Percentiles rank a stretch among this genome's conserved stretches.
Evolutionary conservation across 2,888 invertebrate species (phyloP).

Genomic region (Agrotis ipsilon): DNA sequence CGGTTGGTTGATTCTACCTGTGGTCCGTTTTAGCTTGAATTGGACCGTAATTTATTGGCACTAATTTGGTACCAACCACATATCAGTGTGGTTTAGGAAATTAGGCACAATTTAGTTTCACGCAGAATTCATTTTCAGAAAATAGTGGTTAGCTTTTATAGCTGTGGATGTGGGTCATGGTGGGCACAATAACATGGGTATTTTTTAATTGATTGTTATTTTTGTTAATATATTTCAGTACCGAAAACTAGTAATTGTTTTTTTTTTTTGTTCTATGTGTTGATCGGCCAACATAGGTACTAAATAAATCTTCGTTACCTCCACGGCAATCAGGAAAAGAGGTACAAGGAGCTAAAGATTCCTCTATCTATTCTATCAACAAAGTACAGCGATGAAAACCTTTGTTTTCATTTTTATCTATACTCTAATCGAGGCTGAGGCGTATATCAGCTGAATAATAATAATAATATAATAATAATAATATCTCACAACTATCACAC

Average conservation of each 20-base stretch:
- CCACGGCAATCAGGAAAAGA: no score
- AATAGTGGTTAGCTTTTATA: slow-evolving; percentile 1
- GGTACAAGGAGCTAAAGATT: no score
- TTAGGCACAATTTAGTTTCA: slow-evolving; percentile 37
- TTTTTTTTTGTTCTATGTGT: no score
- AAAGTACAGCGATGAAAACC: no score
- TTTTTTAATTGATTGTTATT: no score
- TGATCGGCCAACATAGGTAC: no score
- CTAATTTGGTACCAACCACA: slow-evolving; percentile 45
- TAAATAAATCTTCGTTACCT: no score
- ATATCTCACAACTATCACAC: no score
- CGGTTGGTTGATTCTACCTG: slow-evolving; percentile 16
- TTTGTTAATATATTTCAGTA: no score
- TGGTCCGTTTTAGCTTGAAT: slow-evolving; percentile 33
- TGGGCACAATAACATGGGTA: neutral
- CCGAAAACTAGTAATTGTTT: no score
- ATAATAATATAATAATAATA: no score
- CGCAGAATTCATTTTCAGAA: slow-evolving; percentile 3
- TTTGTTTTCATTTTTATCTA: slow-evolving; percentile 31
- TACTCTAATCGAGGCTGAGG: slow-evolving; percentile 14
- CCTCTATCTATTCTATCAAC: no score
- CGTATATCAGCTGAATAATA: slow-evolving; percentile 9
- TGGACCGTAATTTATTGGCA: slow-evolving; percentile 30
- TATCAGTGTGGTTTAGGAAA: slow-evolving; percentile 34
- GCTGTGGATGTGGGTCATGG: neutral